Conservation (phyloP, 2,888 invertebrate genomes). For the Scaptomyza caliginosa region DNA sequence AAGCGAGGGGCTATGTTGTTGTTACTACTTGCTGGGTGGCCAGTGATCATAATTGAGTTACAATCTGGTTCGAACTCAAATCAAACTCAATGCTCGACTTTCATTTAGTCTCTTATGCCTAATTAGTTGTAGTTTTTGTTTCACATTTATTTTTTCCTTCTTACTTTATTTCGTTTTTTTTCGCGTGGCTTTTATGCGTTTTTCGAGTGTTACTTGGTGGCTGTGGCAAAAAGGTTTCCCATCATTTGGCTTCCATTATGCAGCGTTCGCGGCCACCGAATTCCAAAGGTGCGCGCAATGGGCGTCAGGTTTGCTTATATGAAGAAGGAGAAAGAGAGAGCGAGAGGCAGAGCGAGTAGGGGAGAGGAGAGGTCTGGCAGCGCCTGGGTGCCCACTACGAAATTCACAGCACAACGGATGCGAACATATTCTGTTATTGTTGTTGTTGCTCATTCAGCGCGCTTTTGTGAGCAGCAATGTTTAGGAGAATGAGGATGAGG, state of each 20-base stretch:
- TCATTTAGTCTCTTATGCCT: constrained; percentile 66
- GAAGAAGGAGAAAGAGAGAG: background rate
- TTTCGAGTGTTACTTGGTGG: constrained; percentile 35
- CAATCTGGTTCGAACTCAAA: constrained; percentile 72
- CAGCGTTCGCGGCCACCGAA: constrained; percentile 79
- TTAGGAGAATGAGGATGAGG: constrained; percentile 26
- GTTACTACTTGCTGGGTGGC: constrained; percentile 57
- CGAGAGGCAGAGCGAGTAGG: background rate
- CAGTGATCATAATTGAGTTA: constrained; percentile 75
- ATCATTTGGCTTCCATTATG: constrained; percentile 79
- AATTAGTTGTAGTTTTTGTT: constrained; percentile 67
- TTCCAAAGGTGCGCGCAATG: constrained; percentile 70
- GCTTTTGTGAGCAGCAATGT: constrained; percentile 19
- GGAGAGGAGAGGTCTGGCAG: constrained; percentile 25
- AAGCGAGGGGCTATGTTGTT: background rate
- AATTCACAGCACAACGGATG: constrained; percentile 60
- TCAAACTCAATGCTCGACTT: constrained; percentile 61
- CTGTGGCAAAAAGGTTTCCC: constrained; percentile 74
- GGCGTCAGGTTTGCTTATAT: constrained; percentile 48
- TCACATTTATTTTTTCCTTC: constrained; percentile 5
- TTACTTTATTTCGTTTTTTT: background rate
- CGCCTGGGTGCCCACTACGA: constrained; percentile 72
- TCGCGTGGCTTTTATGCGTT: background rate
- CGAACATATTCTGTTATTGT: constrained; percentile 43
- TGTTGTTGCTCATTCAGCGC: constrained; percentile 45